phyloP scores from a whole-genome alignment of 2,888 invertebrate genomes.

The Archips crataeganus region DNA sequence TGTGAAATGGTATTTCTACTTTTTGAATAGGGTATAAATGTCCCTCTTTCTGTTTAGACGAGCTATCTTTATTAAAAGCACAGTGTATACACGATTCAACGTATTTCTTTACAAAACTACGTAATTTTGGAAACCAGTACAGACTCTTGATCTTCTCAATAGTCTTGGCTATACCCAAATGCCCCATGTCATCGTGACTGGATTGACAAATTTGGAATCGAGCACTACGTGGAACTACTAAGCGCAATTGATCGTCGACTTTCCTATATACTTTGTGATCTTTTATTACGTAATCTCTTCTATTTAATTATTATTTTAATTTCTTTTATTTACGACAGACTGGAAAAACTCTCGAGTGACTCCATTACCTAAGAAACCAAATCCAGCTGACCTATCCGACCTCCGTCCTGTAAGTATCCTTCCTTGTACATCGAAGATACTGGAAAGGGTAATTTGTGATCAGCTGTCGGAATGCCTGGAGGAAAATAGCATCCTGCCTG shows the following conservation, averaged over 20 bases:
- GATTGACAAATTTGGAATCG: background rate
- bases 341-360: no score
- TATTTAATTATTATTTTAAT: no score
- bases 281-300: constrained; percentile 36
- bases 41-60: constrained; percentile 3
- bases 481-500: no score
- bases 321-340: no score
- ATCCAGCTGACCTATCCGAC: no score
- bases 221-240: constrained; percentile 7
- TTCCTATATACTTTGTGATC: constrained; percentile 32
- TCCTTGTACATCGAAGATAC: no score
- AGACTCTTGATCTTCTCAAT: constrained; percentile 11
- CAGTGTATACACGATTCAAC: constrained; percentile 28
- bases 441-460: no score
- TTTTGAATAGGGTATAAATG: constrained; percentile 25
- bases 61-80: constrained; percentile 36
- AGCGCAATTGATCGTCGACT: constrained; percentile 8
- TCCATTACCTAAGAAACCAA: no score
- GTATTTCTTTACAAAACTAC: constrained; percentile 32
- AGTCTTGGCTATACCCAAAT: constrained; percentile 20
- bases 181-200: constrained; percentile 18
- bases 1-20: constrained; percentile 17
- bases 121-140: constrained; percentile 27
- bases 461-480: no score
- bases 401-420: no score